phyloP scores from a whole-genome alignment of 1,140 invertebrate species.

The Elymnias hypermnestra region DNA sequence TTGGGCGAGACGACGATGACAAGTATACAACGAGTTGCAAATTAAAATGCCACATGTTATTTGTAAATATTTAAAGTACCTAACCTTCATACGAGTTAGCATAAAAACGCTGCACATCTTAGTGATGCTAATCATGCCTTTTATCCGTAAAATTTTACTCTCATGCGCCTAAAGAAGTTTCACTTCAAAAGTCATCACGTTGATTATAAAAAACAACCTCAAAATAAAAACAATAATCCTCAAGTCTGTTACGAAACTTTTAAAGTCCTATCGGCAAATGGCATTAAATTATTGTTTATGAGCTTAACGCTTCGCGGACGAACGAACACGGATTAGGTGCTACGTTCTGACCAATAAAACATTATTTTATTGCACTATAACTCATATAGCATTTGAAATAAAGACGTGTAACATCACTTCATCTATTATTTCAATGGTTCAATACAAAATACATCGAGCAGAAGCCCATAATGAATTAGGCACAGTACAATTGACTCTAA shows the following conservation, averaged over 20 bases:
- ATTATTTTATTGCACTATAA: slow-evolving; percentile 1
- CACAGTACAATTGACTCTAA: slow-evolving; percentile 8
- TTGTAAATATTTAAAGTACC: too few relatives aligned
- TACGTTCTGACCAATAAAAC: not conserved
- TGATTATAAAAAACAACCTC: too few relatives aligned
- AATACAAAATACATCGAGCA: slow-evolving; percentile 13
- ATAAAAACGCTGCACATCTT: too few relatives aligned
- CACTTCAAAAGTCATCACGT: too few relatives aligned
- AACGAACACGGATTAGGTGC: slow-evolving; percentile 27
- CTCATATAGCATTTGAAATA: not conserved
- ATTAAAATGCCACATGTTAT: too few relatives aligned
- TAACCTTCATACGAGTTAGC: too few relatives aligned
- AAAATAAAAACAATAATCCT: not conserved
- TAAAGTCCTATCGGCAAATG: slow-evolving; percentile 28
- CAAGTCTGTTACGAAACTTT: slow-evolving; percentile 7
- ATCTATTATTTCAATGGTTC: slow-evolving; percentile 4
- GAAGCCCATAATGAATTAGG: slow-evolving; percentile 12
- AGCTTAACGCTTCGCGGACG: slow-evolving; percentile 29
- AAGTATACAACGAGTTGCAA: too few relatives aligned
- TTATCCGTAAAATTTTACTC: too few relatives aligned
- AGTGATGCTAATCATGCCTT: too few relatives aligned
- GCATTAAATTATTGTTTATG: slow-evolving; percentile 37
- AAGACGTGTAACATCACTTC: not conserved
- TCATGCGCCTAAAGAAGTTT: too few relatives aligned
- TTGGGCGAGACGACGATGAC: too few relatives aligned